phyloP scores from a whole-genome alignment of 2,113 vertebrate species.

The Ictidomys tridecemlineatus region DNA sequence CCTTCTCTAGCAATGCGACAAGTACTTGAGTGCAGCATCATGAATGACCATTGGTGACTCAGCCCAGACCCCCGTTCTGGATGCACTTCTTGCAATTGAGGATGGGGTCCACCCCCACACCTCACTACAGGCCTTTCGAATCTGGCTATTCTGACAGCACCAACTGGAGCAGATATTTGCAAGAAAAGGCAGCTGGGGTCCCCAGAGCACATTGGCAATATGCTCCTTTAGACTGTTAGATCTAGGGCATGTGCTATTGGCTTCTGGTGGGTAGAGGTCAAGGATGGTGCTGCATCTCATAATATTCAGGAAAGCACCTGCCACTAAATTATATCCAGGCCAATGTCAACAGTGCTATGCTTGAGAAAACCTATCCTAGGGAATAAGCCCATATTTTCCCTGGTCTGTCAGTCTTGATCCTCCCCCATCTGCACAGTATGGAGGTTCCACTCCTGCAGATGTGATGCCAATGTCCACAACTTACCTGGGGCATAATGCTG shows the following conservation, averaged over 20 bases:
- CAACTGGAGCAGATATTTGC: background rate
- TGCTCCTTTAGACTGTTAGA: background rate
- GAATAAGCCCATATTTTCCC: background rate
- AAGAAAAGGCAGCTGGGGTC: background rate
- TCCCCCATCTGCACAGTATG: background rate
- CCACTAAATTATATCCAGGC: background rate
- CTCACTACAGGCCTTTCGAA: background rate
- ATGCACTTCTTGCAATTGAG: background rate
- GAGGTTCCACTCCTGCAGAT: background rate
- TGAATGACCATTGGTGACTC: background rate
- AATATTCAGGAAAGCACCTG: background rate
- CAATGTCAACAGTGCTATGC: background rate
- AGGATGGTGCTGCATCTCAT: background rate
- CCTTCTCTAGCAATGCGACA: background rate
- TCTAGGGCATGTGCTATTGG: background rate
- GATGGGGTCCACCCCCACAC: background rate
- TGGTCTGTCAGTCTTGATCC: background rate
- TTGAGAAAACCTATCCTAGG: background rate
- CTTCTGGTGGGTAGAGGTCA: background rate
- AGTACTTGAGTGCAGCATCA: background rate
- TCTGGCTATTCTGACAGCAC: background rate
- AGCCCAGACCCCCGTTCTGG: background rate
- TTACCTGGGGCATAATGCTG: background rate
- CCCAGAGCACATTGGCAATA: background rate
- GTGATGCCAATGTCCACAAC: background rate